Percentiles rank a stretch among this genome's conserved stretches.
phyloP scores from a whole-genome alignment of 2,797 vertebrate genomes.

The Clarias fuscus region DNA sequence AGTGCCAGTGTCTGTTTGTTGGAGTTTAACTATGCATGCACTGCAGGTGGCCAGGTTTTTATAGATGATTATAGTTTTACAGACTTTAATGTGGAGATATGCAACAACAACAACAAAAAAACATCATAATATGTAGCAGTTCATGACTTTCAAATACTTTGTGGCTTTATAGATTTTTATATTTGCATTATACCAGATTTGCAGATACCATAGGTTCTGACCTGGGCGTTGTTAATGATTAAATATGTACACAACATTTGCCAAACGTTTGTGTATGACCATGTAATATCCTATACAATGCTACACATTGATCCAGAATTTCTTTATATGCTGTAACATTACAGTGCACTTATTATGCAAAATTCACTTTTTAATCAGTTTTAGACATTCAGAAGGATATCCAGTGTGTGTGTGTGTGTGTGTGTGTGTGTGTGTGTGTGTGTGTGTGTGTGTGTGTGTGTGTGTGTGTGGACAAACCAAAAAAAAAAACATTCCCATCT shows the following conservation, averaged over 20 bases:
- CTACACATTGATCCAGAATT: too few species aligned
- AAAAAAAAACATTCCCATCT: too few species aligned
- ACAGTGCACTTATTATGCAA: too few species aligned
- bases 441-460: too few species aligned
- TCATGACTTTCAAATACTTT: neutral
- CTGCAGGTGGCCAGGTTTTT: slow-evolving; percentile 17
- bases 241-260: neutral
- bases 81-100: neutral
- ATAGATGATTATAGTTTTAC: slow-evolving; percentile 12
- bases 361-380: too few species aligned
- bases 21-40: neutral
- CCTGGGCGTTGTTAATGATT: neutral
- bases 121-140: neutral
- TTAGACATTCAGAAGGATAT: too few species aligned
- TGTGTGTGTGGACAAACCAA: too few species aligned
- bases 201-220: neutral
- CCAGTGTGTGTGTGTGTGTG: too few species aligned
- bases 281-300: neutral
- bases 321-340: too few species aligned
- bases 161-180: too few species aligned
- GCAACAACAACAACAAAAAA: neutral
- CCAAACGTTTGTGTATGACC: neutral
- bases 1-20: slow-evolving; percentile 19
- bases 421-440: too few species aligned
- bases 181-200: too few species aligned